Percentiles rank a stretch among this genome's conserved stretches.
phyloP scores from a whole-genome alignment of 30 jellyfish, hydroid and myxozoan species.

The Pseudorhiza aurosa region DNA sequence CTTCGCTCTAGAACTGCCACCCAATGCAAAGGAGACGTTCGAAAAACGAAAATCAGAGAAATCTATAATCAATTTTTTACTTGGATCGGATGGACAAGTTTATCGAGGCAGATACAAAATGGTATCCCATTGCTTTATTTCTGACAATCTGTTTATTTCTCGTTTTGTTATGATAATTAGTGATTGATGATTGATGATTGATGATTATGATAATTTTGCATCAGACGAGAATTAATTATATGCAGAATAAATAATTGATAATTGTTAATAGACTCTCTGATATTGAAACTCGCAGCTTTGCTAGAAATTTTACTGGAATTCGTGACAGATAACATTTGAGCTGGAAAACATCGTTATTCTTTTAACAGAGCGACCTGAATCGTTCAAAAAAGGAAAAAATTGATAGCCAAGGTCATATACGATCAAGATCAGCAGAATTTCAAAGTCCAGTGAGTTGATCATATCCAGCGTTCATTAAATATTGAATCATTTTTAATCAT shows the following conservation, averaged over 20 bases:
- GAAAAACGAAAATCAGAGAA: conserved; percentile 36
- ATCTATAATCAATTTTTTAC: conserved; percentile 65
- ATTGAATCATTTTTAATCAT: no score
- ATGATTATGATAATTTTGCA: no score
- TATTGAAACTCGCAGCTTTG: no score
- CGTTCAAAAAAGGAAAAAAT: background rate
- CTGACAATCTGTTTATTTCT: background rate
- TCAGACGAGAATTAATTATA: background rate
- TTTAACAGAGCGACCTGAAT: conserved; percentile 41
- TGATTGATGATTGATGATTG: no score
- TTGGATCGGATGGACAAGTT: conserved; percentile 88
- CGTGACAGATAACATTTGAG: background rate
- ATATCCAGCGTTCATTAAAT: background rate
- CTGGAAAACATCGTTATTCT: background rate
- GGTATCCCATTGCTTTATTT: conserved; percentile 55
- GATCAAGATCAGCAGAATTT: conserved; percentile 62
- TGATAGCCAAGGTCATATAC: conserved; percentile 7
- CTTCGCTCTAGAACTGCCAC: background rate
- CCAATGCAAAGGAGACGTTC: background rate
- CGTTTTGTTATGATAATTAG: no score
- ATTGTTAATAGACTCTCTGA: no score
- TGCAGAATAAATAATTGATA: no score
- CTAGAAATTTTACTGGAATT: no score
- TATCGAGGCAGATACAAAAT: conserved; percentile 81
- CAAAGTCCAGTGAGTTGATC: conserved; percentile 20